Evolutionary conservation across 2,797 vertebrate species (phyloP).

Genomic region (Serranus cabrilla): DNA sequence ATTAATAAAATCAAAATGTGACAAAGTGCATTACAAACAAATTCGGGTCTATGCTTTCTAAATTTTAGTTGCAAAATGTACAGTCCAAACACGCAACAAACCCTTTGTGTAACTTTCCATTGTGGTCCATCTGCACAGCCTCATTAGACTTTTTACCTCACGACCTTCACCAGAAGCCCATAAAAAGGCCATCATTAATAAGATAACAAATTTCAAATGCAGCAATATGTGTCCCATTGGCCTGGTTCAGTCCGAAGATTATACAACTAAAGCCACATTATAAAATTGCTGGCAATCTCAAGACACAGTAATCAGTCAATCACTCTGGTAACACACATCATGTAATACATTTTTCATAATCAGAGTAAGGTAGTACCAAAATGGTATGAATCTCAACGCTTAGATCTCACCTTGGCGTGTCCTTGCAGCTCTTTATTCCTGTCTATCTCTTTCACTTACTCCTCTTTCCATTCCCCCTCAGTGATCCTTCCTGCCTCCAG

Average conservation of each 20-base stretch:
- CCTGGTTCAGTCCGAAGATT: no score
- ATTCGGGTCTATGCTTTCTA: no score
- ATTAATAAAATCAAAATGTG: no score
- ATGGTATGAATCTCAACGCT: neutral
- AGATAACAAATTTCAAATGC: neutral
- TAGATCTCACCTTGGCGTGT: neutral
- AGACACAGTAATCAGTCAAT: neutral
- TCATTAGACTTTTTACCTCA: neutral
- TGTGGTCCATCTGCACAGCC: no score
- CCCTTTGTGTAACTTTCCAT: no score
- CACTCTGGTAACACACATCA: neutral
- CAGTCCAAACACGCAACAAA: no score
- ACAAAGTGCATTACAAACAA: no score
- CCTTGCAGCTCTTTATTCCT: neutral
- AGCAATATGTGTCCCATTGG: neutral
- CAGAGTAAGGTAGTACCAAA: neutral
- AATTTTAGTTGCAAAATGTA: no score
- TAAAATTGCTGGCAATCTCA: neutral
- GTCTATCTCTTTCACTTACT: neutral
- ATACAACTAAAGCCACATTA: no score
- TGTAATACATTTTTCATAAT: neutral
- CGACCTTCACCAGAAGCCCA: neutral
- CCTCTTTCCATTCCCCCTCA: neutral
- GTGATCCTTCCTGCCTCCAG: neutral
- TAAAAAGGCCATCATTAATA: neutral